Conservation (phyloP, 2,113 vertebrate genomes). For the Rissa tridactyla region DNA sequence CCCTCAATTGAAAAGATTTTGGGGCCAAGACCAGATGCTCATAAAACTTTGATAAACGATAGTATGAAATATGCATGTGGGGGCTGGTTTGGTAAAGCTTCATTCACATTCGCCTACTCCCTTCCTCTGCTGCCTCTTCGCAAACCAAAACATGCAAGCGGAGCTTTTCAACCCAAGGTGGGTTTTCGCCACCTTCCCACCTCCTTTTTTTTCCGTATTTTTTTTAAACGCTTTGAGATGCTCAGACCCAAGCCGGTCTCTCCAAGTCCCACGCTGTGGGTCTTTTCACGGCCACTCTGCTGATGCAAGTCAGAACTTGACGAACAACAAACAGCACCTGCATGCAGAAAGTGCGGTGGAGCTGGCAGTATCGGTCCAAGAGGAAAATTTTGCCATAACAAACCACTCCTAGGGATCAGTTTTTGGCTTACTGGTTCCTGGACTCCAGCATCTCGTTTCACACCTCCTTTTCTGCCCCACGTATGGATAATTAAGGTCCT, state of each 20-base stretch:
- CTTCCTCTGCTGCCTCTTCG: conserved; percentile 34
- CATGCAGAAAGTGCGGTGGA: fast-evolving
- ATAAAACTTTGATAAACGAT: conserved; percentile 30
- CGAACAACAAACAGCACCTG: not conserved
- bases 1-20: conserved; percentile 22
- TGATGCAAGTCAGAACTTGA: not conserved
- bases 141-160: conserved; percentile 1
- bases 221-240: not conserved
- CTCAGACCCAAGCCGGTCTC: not conserved
- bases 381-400: not conserved
- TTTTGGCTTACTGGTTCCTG: not conserved
- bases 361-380: not conserved
- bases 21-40: conserved; percentile 61
- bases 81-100: conserved; percentile 32
- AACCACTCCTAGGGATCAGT: not conserved
- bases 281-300: not conserved
- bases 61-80: conserved; percentile 31
- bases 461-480: not conserved
- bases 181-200: not conserved
- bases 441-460: not conserved
- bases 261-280: not conserved
- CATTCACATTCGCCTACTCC: conserved; percentile 2
- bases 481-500: not conserved
- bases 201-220: not conserved
- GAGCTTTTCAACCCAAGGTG: not conserved